A percentile compares a stretch with the other conserved stretches of the same genome.
Conservation (phyloP, 2,888 invertebrate genomes). For the Cepaea hortensis region DNA sequence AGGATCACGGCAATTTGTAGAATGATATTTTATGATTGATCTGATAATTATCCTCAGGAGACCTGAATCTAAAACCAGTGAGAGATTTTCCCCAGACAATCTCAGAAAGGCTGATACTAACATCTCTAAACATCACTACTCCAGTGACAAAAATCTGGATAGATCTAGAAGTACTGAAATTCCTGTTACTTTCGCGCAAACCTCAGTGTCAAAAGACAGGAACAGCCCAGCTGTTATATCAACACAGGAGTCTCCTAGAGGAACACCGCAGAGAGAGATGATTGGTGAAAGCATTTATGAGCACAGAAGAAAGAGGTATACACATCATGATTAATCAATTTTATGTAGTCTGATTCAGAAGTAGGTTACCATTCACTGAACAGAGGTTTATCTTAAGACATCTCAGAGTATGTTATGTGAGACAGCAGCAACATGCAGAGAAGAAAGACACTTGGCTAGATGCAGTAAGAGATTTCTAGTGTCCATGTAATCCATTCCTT, state of each 20-base stretch:
- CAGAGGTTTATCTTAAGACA: no score
- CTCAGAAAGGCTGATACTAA: slow-evolving; percentile 17
- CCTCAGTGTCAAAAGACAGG: neutral
- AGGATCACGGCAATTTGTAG: neutral
- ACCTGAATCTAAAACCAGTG: slow-evolving; percentile 23
- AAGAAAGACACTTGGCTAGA: no score
- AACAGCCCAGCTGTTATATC: slow-evolving; percentile 33
- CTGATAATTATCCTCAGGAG: slow-evolving; percentile 1
- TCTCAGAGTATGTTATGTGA: no score
- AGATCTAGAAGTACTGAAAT: slow-evolving; percentile 12
- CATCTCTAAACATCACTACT: neutral
- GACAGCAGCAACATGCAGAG: no score
- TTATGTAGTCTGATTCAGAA: no score
- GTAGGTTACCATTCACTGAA: no score
- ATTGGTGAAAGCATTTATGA: slow-evolving; percentile 53
- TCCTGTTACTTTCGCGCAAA: neutral
- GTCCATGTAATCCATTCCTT: no score
- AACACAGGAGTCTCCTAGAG: slow-evolving; percentile 44
- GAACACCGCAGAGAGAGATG: slow-evolving; percentile 53
- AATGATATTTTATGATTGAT: neutral
- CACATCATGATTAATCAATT: no score
- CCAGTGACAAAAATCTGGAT: neutral
- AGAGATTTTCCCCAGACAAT: slow-evolving; percentile 37
- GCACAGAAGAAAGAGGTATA: slow-evolving; percentile 59
- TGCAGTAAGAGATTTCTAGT: no score